A percentile compares a stretch with the other conserved stretches of the same genome.
Evolutionary conservation across 2,888 invertebrate genomes (phyloP).

Genomic region (Anodontia alba): DNA sequence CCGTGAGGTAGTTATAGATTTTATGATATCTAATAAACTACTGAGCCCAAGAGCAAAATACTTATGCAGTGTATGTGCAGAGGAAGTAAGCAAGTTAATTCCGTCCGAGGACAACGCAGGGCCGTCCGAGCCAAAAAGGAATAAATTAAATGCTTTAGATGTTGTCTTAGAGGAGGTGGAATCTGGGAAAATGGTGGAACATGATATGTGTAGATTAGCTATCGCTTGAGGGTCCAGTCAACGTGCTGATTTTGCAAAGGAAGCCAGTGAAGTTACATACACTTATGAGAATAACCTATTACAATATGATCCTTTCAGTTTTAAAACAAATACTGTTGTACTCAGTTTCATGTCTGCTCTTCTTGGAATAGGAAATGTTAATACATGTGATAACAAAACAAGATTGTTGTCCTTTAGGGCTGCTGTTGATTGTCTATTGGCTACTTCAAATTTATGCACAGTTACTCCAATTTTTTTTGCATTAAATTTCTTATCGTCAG

Average conservation of each 20-base stretch:
- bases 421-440: neutral
- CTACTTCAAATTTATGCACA: neutral
- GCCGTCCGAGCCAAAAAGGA: neutral
- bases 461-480: neutral
- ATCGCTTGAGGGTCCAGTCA: neutral
- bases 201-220: neutral
- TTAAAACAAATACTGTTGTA: neutral
- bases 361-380: neutral
- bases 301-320: neutral
- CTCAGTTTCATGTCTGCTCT: neutral
- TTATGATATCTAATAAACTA: neutral
- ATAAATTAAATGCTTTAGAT: neutral
- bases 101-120: too few species aligned
- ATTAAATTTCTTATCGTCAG: neutral
- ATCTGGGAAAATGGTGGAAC: neutral
- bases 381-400: neutral
- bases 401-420: neutral
- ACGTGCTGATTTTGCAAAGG: neutral
- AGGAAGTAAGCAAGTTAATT: neutral
- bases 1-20: neutral
- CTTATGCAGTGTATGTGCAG: neutral
- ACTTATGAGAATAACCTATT: neutral
- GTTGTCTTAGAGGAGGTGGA: neutral
- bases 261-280: neutral
- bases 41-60: neutral